Percentiles rank a stretch among this genome's conserved stretches.
These are phyloP conservation scores for Lycocorax pyrrhopterus DNA, from an alignment of 2,113 vertebrate species.

Conservation along the genomic window DNA sequence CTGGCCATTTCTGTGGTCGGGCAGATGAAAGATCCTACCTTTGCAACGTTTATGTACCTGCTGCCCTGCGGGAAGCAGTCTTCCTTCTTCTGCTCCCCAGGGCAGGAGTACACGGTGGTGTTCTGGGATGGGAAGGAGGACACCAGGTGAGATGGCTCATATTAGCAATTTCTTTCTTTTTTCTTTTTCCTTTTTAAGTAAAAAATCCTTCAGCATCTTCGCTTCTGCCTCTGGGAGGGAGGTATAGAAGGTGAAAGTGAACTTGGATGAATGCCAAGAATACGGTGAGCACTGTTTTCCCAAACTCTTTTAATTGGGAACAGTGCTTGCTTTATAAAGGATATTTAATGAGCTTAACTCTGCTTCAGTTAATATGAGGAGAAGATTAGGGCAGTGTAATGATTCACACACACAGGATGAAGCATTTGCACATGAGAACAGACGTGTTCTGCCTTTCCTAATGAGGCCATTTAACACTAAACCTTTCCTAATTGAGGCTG, in stretches of 20 bases:
- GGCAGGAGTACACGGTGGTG: conserved; percentile 85
- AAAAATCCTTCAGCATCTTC: not conserved
- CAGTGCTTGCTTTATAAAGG: conserved; percentile 56
- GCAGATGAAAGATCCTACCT: conserved; percentile 92
- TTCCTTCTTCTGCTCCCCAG: conserved; percentile 86
- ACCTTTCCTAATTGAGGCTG: conserved; percentile 58
- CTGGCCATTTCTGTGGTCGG: conserved; percentile 82
- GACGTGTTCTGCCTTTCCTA: conserved; percentile 56
- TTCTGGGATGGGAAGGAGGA: conserved; percentile 90
- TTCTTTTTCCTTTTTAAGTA: not conserved
- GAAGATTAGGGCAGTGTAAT: conserved; percentile 59
- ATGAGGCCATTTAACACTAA: conserved; percentile 67
- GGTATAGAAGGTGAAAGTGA: conserved; percentile 43
- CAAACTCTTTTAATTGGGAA: conserved; percentile 61
- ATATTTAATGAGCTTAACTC: conserved; percentile 65
- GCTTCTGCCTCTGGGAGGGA: not conserved
- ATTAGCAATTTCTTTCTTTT: not conserved
- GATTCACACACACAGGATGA: conserved; percentile 56
- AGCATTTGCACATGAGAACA: conserved; percentile 62
- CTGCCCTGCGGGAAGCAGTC: conserved; percentile 83
- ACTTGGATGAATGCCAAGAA: not conserved
- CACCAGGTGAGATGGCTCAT: conserved; percentile 71
- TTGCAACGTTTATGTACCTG: conserved; percentile 85
- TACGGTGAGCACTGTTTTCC: conserved; percentile 33
- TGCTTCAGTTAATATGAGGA: conserved; percentile 57